phyloP scores from a whole-genome alignment of 64 coral and sea anemone genomes.

The Pocillopora damicornis region DNA sequence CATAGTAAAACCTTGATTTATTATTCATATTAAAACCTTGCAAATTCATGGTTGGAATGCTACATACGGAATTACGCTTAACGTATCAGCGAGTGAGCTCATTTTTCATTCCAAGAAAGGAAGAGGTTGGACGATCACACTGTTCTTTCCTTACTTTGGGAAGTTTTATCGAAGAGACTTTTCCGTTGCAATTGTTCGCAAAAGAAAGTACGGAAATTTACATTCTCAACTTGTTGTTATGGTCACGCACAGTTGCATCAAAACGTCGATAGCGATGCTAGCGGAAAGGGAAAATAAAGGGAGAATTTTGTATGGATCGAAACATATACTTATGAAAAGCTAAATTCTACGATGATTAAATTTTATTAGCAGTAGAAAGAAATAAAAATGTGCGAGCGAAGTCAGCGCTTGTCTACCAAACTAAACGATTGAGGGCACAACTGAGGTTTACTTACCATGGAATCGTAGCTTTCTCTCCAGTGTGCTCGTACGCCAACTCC shows the following conservation, averaged over 20 bases:
- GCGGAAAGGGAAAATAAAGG: background rate
- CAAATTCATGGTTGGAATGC: no score
- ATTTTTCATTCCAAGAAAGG: no score
- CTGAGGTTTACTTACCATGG: slow-evolving; percentile 67
- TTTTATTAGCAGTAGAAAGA: background rate
- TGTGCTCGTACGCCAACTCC: slow-evolving; percentile 62
- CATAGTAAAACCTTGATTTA: no score
- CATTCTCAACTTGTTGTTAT: background rate
- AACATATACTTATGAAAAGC: background rate
- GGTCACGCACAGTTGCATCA: background rate
- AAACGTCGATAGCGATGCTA: background rate
- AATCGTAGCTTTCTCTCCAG: slow-evolving; percentile 62
- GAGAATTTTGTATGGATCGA: background rate
- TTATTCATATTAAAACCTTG: no score
- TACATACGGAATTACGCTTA: no score
- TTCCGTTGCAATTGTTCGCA: background rate
- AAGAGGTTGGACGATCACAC: no score
- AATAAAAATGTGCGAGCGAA: no score
- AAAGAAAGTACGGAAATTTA: background rate
- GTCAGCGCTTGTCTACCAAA: no score
- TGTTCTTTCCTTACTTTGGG: no score
- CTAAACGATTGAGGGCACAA: background rate
- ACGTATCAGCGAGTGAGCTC: no score
- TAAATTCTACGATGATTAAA: background rate
- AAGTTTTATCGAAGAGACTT: background rate